Conservation (phyloP, 2,113 vertebrate species). For the Paramormyrops kingsleyae region DNA sequence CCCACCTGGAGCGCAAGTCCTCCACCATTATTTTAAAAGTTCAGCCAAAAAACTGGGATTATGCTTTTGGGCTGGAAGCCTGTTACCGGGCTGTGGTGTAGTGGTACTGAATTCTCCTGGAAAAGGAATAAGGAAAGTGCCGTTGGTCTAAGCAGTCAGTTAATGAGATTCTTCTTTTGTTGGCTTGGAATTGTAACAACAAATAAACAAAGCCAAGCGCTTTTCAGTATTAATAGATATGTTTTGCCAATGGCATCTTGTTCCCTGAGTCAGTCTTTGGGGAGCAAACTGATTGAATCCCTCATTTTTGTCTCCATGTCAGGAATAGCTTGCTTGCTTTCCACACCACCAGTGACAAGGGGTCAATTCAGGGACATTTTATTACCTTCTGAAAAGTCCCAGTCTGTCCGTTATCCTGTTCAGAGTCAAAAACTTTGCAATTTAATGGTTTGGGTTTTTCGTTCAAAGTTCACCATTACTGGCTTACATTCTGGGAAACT, state of each 20-base stretch:
- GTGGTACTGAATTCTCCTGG: background rate
- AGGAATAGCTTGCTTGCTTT: constrained; percentile 41
- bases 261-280: constrained; percentile 37
- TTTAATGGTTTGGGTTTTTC: background rate
- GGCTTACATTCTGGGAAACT: background rate
- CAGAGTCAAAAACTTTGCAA: constrained; percentile 31
- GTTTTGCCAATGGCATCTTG: constrained; percentile 44
- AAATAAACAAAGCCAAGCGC: background rate
- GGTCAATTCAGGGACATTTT: constrained; percentile 57
- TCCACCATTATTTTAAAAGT: constrained; percentile 5
- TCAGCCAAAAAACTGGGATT: background rate
- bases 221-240: constrained; percentile 24
- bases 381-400: constrained; percentile 44
- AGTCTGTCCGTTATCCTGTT: constrained; percentile 46
- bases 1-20: background rate
- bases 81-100: background rate
- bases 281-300: constrained; percentile 45
- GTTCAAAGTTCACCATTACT: background rate
- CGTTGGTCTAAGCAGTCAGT: background rate
- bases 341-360: constrained; percentile 52
- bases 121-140: background rate
- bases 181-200: background rate
- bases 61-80: constrained; percentile 7
- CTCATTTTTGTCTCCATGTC: constrained; percentile 20
- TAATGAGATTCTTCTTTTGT: background rate